These are phyloP conservation scores for Coturnix japonica DNA, from an alignment of 2,113 vertebrate genomes.

Conservation along the genomic window DNA sequence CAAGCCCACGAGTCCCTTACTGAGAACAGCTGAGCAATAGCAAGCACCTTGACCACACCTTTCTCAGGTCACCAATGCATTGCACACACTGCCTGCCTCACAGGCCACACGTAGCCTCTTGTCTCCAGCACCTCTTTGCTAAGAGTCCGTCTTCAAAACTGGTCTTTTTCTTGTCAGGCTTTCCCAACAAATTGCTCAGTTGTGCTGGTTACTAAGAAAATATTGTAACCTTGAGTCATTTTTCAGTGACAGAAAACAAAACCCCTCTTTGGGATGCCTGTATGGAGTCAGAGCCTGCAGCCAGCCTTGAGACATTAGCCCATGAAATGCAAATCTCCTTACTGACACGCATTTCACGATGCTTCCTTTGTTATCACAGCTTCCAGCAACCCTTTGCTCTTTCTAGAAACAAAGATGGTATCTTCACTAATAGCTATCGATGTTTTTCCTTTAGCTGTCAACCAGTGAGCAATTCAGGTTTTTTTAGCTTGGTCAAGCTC, in stretches of 20 bases:
- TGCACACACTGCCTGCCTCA: fast-evolving
- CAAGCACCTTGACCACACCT: not conserved
- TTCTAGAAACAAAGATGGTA: not conserved
- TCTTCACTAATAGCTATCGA: not conserved
- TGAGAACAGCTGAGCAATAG: not conserved
- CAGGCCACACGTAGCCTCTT: not conserved
- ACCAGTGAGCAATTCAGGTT: not conserved
- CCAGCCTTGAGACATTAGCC: not conserved
- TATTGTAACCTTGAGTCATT: fast-evolving
- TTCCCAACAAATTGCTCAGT: not conserved
- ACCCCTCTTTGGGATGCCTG: fast-evolving
- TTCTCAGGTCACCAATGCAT: fast-evolving
- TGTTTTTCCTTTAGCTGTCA: not conserved
- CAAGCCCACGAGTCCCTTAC: not conserved
- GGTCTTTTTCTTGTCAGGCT: not conserved
- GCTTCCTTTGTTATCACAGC: not conserved
- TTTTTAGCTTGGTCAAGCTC: not conserved
- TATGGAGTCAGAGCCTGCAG: not conserved
- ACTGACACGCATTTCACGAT: not conserved
- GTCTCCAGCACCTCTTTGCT: not conserved
- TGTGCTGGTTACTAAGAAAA: not conserved
- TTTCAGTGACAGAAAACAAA: not conserved
- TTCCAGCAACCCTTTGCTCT: not conserved
- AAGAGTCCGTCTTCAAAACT: not conserved
- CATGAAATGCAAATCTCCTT: not conserved